A percentile compares a stretch with the other conserved stretches of the same genome.
Conservation (phyloP, 2,797 vertebrate species). For the Aplochiton taeniatus region DNA sequence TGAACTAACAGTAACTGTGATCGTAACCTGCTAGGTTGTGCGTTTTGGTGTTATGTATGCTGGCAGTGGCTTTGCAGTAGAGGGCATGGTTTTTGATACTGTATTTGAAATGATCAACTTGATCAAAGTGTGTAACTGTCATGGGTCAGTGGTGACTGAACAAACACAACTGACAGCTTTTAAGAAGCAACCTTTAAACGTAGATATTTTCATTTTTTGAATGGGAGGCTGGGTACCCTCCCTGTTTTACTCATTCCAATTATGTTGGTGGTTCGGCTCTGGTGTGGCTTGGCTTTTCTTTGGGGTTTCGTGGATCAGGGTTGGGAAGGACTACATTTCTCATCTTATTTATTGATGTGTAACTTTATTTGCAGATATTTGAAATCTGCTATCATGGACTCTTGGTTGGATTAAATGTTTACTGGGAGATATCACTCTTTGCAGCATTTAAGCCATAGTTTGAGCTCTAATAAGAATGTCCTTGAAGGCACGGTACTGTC, state of each 20-base stretch:
- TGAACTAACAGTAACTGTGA: conserved; percentile 23
- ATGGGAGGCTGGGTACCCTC: conserved; percentile 71
- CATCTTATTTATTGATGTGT: conserved; percentile 60
- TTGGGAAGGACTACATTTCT: conserved; percentile 34
- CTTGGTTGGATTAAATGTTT: conserved; percentile 39
- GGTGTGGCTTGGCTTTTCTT: not conserved
- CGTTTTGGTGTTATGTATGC: conserved; percentile 20
- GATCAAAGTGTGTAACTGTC: conserved; percentile 1
- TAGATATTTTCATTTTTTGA: conserved; percentile 38
- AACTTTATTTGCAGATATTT: conserved; percentile 34
- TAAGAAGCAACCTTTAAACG: conserved; percentile 32
- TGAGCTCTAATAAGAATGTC: conserved; percentile 29
- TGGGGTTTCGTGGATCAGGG: conserved; percentile 37
- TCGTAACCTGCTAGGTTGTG: conserved; percentile 5
- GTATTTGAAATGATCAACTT: conserved; percentile 26
- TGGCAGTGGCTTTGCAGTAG: conserved; percentile 9
- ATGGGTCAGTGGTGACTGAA: conserved; percentile 31
- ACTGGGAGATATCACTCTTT: conserved; percentile 34
- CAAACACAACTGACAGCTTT: conserved; percentile 45
- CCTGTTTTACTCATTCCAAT: conserved; percentile 55
- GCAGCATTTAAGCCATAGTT: conserved; percentile 20
- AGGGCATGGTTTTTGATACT: conserved; percentile 12
- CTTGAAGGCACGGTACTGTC: conserved; percentile 49
- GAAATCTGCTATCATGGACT: conserved; percentile 19
- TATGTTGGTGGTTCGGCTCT: conserved; percentile 18